A percentile compares a stretch with the other conserved stretches of the same genome.
phyloP scores from a whole-genome alignment of 2,113 vertebrate species.

The Thryonomys swinderianus region DNA sequence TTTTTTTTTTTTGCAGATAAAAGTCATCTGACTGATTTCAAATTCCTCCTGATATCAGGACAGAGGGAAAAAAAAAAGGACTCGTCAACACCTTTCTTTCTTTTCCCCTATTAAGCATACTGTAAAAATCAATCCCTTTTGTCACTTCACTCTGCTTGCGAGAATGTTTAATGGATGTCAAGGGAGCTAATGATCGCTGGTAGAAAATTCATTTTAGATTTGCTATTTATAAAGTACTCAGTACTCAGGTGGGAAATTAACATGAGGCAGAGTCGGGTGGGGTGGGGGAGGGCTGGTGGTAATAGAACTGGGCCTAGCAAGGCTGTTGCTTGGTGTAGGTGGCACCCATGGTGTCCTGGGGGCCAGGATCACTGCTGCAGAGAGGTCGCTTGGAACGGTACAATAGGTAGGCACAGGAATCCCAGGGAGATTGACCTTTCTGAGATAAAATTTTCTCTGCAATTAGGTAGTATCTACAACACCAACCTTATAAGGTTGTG shows the following conservation, averaged over 20 bases:
- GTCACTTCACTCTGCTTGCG: conserved; percentile 89
- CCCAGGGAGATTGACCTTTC: not conserved
- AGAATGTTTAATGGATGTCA: conserved; percentile 91
- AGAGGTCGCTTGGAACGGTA: accelerated
- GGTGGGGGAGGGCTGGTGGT: conserved; percentile 55
- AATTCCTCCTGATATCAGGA: conserved; percentile 76
- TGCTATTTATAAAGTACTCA: conserved; percentile 92
- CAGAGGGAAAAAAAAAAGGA: conserved; percentile 69
- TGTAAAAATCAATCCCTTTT: conserved; percentile 92
- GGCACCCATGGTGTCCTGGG: not conserved
- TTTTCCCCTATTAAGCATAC: conserved; percentile 85
- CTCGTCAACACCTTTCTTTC: conserved; percentile 89
- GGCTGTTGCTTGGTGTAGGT: conserved; percentile 46
- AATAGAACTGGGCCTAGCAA: conserved; percentile 40
- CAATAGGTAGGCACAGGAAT: not conserved
- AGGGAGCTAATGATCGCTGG: conserved; percentile 91
- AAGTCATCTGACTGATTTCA: conserved; percentile 71
- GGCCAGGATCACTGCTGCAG: not conserved
- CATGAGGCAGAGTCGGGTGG: conserved; percentile 83
- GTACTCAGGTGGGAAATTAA: conserved; percentile 92
- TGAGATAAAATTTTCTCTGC: conserved; percentile 14
- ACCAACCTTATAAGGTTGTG: conserved; percentile 8
- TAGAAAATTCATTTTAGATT: conserved; percentile 92
- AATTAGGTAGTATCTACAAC: conserved; percentile 29
- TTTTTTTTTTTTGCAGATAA: conserved; percentile 7